phyloP scores from a whole-genome alignment of 2,888 invertebrate species.

The Caenorhabditis wallacei region DNA sequence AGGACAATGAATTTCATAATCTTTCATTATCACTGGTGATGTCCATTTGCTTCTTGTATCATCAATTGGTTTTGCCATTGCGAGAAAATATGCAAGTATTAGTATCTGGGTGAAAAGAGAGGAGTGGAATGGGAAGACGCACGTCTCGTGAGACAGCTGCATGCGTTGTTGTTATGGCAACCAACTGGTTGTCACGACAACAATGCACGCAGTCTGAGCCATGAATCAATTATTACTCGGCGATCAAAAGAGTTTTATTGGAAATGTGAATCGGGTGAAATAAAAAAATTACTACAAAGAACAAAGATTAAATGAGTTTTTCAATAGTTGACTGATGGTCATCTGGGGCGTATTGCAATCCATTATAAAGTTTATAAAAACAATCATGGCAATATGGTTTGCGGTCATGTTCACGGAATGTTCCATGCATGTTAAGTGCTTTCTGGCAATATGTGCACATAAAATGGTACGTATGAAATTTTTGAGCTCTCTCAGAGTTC shows the following conservation, averaged over 20 bases:
- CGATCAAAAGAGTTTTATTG: too few relatives aligned
- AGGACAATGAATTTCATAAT: conserved; percentile 53
- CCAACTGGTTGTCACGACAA: too few relatives aligned
- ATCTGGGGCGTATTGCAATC: conserved; percentile 80
- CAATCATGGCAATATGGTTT: conserved; percentile 99
- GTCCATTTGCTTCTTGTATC: conserved; percentile 55
- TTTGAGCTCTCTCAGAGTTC: conserved; percentile 95
- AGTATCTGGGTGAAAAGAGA: not conserved
- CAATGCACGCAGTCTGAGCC: not conserved
- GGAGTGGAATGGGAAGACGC: not conserved
- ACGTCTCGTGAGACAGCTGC: too few relatives aligned
- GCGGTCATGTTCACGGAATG: conserved; percentile 91
- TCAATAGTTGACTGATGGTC: conserved; percentile 79
- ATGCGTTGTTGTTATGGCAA: not conserved
- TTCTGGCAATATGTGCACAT: conserved; percentile 98
- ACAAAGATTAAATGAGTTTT: conserved; percentile 75
- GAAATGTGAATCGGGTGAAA: too few relatives aligned
- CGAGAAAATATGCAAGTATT: not conserved
- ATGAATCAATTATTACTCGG: too few relatives aligned
- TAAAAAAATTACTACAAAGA: not conserved
- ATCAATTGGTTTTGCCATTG: conserved; percentile 1
- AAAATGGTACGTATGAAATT: conserved; percentile 97
- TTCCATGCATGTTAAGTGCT: conserved; percentile 82
- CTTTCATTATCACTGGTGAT: conserved; percentile 39
- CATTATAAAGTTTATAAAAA: conserved; percentile 92